Conservation (phyloP, 2,113 vertebrate species). For the Paradisaea rubra region DNA sequence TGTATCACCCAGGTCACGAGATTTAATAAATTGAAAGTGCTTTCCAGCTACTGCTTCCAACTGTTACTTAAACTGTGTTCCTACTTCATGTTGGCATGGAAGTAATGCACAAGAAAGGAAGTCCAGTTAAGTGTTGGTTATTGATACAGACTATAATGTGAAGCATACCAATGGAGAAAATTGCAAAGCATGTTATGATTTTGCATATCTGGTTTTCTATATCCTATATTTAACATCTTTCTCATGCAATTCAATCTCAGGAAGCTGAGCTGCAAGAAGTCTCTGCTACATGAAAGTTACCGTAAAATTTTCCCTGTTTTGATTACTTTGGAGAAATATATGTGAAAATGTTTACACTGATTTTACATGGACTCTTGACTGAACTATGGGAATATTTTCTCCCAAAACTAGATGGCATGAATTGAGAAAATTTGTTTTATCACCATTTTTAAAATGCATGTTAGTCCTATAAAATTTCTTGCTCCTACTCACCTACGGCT, state of each 20-base stretch:
- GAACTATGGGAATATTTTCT: not conserved
- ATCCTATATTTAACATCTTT: not conserved
- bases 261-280: not conserved
- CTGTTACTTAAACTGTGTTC: not conserved
- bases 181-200: not conserved
- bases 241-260: not conserved
- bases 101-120: not conserved
- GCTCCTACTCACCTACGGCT: not conserved
- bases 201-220: not conserved
- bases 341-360: not conserved
- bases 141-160: not conserved
- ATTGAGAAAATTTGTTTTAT: not conserved
- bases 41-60: not conserved
- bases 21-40: not conserved
- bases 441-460: not conserved
- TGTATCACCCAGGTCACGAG: not conserved
- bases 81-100: not conserved
- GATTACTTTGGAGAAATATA: not conserved
- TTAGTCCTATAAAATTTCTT: not conserved
- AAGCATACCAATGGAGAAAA: not conserved
- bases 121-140: not conserved
- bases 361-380: not conserved
- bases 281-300: not conserved
- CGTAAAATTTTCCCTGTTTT: not conserved
- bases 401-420: not conserved